phyloP scores from a whole-genome alignment of 2,797 vertebrate genomes.

The Hyperoplus immaculatus region DNA sequence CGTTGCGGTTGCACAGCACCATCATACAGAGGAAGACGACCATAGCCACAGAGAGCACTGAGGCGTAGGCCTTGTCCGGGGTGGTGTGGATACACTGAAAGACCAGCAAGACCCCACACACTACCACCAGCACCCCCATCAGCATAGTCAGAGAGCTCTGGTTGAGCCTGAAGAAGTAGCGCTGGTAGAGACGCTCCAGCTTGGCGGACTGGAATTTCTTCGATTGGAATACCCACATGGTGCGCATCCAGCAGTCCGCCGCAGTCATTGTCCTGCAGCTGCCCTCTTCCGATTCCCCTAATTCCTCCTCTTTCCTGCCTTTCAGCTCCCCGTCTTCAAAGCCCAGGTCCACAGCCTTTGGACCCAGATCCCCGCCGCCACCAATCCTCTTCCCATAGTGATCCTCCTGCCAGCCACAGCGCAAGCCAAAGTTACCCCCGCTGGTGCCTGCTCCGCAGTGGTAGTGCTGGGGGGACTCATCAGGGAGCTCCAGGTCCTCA shows the following conservation, averaged over 20 bases:
- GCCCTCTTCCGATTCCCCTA: constrained; percentile 68
- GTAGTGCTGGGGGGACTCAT: constrained; percentile 77
- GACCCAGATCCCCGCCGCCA: constrained; percentile 82
- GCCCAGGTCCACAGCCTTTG: constrained; percentile 88
- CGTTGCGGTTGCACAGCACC: constrained; percentile 95
- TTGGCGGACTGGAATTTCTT: constrained; percentile 95
- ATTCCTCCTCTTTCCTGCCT: constrained; percentile 76
- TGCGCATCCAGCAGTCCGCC: constrained; percentile 85
- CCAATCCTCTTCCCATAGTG: constrained; percentile 90
- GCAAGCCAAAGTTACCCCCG: constrained; percentile 83
- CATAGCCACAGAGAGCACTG: constrained; percentile 89
- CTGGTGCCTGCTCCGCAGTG: constrained; percentile 72
- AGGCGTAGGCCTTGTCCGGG: constrained; percentile 81
- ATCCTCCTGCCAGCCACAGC: constrained; percentile 96
- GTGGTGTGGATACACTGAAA: constrained; percentile 88
- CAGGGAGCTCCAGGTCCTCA: constrained; percentile 84
- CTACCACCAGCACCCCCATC: constrained; percentile 94
- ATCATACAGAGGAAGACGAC: constrained; percentile 91
- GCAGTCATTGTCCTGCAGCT: constrained; percentile 72
- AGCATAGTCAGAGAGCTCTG: constrained; percentile 98
- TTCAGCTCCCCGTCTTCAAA: constrained; percentile 91
- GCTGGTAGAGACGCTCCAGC: constrained; percentile 96
- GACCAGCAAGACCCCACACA: constrained; percentile 91
- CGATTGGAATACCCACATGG: constrained; percentile 92
- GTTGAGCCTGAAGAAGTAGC: constrained; percentile 98